Evolutionary conservation across 2,113 vertebrate genomes (phyloP), one percentile per base, ranked within the genome.

Genomic region (Hymenochirus boettgeri): DNA sequence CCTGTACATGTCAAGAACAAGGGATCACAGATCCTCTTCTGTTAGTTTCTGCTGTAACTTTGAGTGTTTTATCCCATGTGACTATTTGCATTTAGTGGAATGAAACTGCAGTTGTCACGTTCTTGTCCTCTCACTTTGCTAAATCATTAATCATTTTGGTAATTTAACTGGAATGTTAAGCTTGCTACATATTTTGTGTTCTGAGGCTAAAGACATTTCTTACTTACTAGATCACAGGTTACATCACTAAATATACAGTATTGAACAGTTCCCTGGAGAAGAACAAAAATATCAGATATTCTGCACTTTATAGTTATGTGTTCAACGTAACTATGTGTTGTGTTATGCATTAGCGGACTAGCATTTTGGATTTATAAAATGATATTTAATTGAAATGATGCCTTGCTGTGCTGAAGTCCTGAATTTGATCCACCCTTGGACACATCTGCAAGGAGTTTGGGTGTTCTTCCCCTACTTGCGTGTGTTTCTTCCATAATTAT

Each of bases 111-210:
- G 39, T 42, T 42, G 39, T 42, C 39, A 42, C 17, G 39, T 42
- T 42, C 17, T 42, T 42, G 39, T 42, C 7, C 39, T 42, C 39
- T 42, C n/a, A 17, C 39, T 42, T 42, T n/a, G 39, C 39, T 42
- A 42, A 42, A 42, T 42, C 39, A 42, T 42, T 42, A 42, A 42
- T 42, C 39, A 42, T 42, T 18, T 42, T 42, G 39, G 39, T 42
- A 42, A 42, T 42, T 42, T 42, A 15, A 15, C 39, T 42, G 39
- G 39, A 42, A 42, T 42, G 39, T 42, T 17, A 42, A 42, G 39
- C 39, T 42, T 42, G 39, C 39, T 42, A 15, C 17, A 42, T 13
- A 42, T 42, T 42, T 42, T 15, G 15, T 13, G 15, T 13, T 42
- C 39, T 13, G 17, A 6, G 15, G 39, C 39, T n/a, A 42, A 42